Conservation (phyloP, 2,888 invertebrate genomes). For the Ochropleura leucogaster region DNA sequence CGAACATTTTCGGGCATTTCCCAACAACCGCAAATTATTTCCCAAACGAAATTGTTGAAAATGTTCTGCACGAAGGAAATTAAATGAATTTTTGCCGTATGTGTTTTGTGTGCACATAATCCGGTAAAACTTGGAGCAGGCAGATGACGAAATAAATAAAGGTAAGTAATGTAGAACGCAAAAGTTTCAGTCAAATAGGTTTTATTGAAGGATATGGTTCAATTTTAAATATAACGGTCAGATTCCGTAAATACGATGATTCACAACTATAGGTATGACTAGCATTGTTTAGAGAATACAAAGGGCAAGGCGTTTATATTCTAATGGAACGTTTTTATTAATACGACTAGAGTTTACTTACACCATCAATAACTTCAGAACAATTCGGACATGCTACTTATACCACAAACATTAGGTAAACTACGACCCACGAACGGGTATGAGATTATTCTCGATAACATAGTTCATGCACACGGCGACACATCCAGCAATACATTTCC, state of each 20-base stretch:
- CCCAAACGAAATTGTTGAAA: constrained; percentile 5
- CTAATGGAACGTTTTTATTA: background rate
- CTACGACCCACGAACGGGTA: background rate
- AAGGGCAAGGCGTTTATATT: background rate
- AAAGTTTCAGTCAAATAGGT: background rate
- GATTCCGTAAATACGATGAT: background rate
- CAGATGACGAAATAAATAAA: too few species aligned
- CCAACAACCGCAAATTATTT: constrained; percentile 12
- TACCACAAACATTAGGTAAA: background rate
- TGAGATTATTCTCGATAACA: background rate
- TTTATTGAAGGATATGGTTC: background rate
- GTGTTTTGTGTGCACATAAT: too few species aligned
- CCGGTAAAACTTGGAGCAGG: too few species aligned
- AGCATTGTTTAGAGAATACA: constrained; percentile 14
- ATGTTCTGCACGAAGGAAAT: background rate
- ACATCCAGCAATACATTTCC: too few species aligned
- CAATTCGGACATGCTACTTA: too few species aligned
- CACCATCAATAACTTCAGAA: background rate
- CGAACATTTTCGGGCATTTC: background rate
- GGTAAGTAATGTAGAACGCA: background rate
- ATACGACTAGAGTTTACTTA: background rate
- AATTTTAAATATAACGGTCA: background rate
- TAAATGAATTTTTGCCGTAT: background rate
- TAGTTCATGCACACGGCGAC: background rate
- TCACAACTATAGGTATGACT: background rate